A percentile compares a stretch with the other conserved stretches of the same genome.
Evolutionary conservation across 1,140 invertebrate species (phyloP).

Genomic region (Portunus trituberculatus): DNA sequence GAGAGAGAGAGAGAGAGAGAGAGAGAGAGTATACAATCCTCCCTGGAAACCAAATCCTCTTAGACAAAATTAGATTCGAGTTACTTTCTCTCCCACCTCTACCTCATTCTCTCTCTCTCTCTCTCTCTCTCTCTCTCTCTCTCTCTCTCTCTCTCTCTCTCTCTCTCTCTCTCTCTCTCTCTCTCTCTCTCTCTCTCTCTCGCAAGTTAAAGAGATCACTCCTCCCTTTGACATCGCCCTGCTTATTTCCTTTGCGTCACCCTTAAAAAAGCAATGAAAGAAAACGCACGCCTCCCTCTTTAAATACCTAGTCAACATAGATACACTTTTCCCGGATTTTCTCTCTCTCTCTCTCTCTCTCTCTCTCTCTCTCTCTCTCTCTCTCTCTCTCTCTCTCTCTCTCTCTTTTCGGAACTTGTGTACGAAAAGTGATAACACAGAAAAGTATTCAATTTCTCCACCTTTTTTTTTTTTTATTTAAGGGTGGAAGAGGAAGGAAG

Average conservation of each 20-base stretch:
- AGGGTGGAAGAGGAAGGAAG: background rate
- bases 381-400: background rate
- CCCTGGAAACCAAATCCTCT: conserved; percentile 17
- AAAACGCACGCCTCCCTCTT: too few relatives aligned
- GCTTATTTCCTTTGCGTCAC: too few relatives aligned
- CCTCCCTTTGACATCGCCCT: too few relatives aligned
- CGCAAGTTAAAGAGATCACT: too few relatives aligned
- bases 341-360: background rate
- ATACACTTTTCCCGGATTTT: too few relatives aligned
- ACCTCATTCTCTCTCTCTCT: background rate
- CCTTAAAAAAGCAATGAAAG: too few relatives aligned
- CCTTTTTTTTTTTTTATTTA: conserved; percentile 7
- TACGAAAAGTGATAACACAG: background rate
- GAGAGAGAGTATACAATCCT: conserved; percentile 22
- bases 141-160: too few relatives aligned
- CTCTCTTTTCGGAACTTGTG: background rate
- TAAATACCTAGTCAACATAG: too few relatives aligned
- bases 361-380: background rate
- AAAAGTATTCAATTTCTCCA: background rate
- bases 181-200: too few relatives aligned
- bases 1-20: background rate
- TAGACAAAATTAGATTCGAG: conserved; percentile 22
- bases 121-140: too few relatives aligned
- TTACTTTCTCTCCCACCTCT: background rate
- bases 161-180: too few relatives aligned